Evolutionary conservation across 2,888 invertebrate genomes (phyloP), one percentile per base, ranked within the genome.

Genomic region (Stenoptilia bipunctidactyla): DNA sequence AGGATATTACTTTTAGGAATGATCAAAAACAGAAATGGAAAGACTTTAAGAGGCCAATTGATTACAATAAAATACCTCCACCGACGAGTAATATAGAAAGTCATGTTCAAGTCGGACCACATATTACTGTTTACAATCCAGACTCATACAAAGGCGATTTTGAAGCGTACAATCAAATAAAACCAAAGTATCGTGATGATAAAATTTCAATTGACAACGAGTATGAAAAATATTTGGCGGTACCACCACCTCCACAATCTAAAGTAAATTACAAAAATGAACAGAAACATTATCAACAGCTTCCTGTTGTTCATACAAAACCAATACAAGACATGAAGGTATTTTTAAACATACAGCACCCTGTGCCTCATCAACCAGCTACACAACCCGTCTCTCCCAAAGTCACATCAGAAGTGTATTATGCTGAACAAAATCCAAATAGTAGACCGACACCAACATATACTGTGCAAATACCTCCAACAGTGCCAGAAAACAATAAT

Each of bases 331-430:
- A 84, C 38, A 79, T 75, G 72, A 82, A 77, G 52, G 72, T 80
- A 15, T 75, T 74, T 47, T 56, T 77, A n/a, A 80, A 80, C 47
- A 64, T 79, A 50, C 76, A 80, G 45, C 83, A 80, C 50, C 80
- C 80, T 15, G 57, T 77, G 35, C 68, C 80, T 2, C 47, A 53
- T 27, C 53, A 48, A 10, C 49, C 55, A 39, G 71, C 5, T 3
- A 13, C 4, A 4, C 8, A 75, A 37, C 66, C 72, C 44, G 40
- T 56, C 25, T 79, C 77, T 12, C 76, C 77, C 2, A 85, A 82
- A 61, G 72, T 85, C 10, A 85, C 85, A 6, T 85, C 85, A 15
- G 85, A 85, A 55, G 70, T 85, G 42, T 85, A 85, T 48, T 85
- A 74, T 46, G 85, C 85, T 37, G 66, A 83, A 27, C 80, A 83